Conservation (phyloP, 2,113 vertebrate species). For the Pithys albifrons region DNA sequence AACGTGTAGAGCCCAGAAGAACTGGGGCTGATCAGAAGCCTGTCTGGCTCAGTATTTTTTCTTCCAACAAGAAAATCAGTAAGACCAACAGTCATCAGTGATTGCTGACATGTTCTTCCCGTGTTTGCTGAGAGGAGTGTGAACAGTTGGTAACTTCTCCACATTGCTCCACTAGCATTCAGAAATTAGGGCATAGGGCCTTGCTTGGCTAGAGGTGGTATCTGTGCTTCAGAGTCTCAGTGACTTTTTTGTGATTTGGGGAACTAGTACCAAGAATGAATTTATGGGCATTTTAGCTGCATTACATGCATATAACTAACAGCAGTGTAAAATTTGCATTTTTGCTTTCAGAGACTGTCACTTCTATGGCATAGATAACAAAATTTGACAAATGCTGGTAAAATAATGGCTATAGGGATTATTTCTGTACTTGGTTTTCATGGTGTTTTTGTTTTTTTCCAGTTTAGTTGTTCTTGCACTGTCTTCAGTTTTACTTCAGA, state of each 20-base stretch:
- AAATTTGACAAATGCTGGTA: not conserved
- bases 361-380: not conserved
- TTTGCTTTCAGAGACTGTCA: not conserved
- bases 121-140: not conserved
- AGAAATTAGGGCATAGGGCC: not conserved
- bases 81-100: not conserved
- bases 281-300: rapidly evolving
- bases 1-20: not conserved
- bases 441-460: not conserved
- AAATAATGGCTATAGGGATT: not conserved
- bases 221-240: not conserved
- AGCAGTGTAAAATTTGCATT: not conserved
- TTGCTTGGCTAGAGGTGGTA: not conserved
- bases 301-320: not conserved
- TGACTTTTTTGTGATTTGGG: not conserved
- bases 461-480: not conserved
- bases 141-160: not conserved
- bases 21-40: not conserved
- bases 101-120: not conserved
- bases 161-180: not conserved
- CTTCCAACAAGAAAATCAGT: not conserved
- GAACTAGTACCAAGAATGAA: not conserved
- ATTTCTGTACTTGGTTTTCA: not conserved
- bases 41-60: not conserved
- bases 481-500: conserved; percentile 2